Evolutionary conservation across 1,140 invertebrate species (phyloP).

Genomic region (Agrilus planipennis): DNA sequence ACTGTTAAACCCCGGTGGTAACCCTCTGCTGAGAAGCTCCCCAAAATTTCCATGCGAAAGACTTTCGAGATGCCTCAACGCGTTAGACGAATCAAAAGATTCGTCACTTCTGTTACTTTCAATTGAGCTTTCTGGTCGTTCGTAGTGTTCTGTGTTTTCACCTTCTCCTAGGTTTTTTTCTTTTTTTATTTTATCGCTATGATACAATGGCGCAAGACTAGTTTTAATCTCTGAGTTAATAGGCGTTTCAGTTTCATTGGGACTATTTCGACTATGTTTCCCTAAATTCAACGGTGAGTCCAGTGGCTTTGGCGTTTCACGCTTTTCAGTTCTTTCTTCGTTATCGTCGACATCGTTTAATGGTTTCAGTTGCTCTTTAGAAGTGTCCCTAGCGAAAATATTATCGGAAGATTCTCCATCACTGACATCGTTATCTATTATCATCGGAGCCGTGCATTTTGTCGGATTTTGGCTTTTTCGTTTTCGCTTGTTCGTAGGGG

Average conservation of each 20-base stretch:
- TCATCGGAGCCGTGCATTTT: constrained; percentile 54
- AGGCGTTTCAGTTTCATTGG: constrained; percentile 29
- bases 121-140: constrained; percentile 40
- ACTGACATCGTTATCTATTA: constrained; percentile 35
- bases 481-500: constrained; percentile 56
- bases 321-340: constrained; percentile 15
- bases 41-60: constrained; percentile 67
- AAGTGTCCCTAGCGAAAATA: constrained; percentile 9
- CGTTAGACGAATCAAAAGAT: constrained; percentile 53
- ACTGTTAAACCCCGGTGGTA: constrained; percentile 26
- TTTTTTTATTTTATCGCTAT: constrained; percentile 30
- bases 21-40: constrained; percentile 34
- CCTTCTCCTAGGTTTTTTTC: constrained; percentile 25
- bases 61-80: constrained; percentile 65
- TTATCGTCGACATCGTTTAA: constrained; percentile 13
- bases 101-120: constrained; percentile 47
- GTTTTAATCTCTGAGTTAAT: constrained; percentile 28
- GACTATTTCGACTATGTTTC: constrained; percentile 29
- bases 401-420: constrained; percentile 51
- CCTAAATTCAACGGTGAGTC: constrained; percentile 21
- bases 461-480: constrained; percentile 88
- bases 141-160: constrained; percentile 33
- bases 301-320: constrained; percentile 16
- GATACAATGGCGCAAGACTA: constrained; percentile 30
- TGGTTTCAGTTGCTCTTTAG: constrained; percentile 14